These are phyloP conservation scores for Ictalurus punctatus DNA, from an alignment of 2,113 vertebrate genomes.

Conservation along the genomic window DNA sequence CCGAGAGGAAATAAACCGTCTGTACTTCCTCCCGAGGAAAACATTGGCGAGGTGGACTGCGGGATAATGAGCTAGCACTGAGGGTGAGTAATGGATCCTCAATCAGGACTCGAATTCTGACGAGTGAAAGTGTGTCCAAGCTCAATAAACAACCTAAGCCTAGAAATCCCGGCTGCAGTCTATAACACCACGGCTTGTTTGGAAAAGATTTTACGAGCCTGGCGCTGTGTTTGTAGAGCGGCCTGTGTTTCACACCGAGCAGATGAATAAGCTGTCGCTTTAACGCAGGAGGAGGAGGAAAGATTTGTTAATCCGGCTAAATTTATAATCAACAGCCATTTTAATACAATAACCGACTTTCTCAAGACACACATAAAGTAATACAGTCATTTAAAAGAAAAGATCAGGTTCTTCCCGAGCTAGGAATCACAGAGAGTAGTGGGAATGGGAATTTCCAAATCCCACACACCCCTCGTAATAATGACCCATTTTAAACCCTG, in stretches of 20 bases:
- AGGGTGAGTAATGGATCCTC: constrained; percentile 5
- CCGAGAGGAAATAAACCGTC: background rate
- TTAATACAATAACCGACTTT: background rate
- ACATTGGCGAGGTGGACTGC: background rate
- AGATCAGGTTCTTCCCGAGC: background rate
- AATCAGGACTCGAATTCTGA: constrained; percentile 15
- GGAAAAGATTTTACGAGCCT: constrained; percentile 9
- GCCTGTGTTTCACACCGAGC: constrained; percentile 5
- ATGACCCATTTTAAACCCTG: constrained; percentile 20
- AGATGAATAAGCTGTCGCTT: background rate
- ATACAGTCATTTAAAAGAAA: background rate
- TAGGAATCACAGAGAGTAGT: background rate
- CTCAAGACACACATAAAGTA: background rate
- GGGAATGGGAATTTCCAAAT: constrained; percentile 31
- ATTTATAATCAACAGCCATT: background rate
- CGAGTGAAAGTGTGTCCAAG: background rate
- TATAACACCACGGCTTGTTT: constrained; percentile 4
- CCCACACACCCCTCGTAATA: background rate
- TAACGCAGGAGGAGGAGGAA: background rate
- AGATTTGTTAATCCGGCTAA: background rate
- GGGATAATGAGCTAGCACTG: constrained; percentile 11
- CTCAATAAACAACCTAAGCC: constrained; percentile 34
- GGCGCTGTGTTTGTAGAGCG: background rate
- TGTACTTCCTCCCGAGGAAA: constrained; percentile 18
- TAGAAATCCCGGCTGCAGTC: constrained; percentile 12